Base-by-base conservation (phyloP, 2,888 invertebrate species). In the Cynaeus angustus region DNA sequence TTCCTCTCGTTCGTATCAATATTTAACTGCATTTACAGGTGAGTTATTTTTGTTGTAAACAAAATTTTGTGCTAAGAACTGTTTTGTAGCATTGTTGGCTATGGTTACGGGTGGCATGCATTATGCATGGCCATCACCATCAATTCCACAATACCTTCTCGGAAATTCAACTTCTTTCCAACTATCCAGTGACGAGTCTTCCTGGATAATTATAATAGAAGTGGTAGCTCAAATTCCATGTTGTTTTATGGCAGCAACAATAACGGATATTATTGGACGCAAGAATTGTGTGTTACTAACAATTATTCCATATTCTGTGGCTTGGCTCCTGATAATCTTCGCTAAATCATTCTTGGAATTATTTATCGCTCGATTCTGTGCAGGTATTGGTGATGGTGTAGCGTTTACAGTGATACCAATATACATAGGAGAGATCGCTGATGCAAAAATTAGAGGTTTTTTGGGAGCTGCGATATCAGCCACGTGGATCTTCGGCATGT, bases 251-350 rank as follows among this genome's bases (percentile, higher is more conserved):
- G 87, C 90, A 12, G 90, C 89, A n/a, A 87, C 89, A 78, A 83
- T 89, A 68, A 89, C 90, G 65, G 90, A 91, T 80, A 85, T 86
- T 74, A 87, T 89, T 71, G 91, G 91, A 13, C 86, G 91, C 8
- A 91, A 91, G 79, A 86, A 86, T 3, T 88, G 89, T 26, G 83
- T 91, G 4, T n/a, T 41, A 13, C 6, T 41, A n/a, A 33, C 33
- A 4, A 6, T n/a, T 33, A n/a, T 33, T n/a, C 33, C 33, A n/a
- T 33, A 33, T 6, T 33, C 8, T 85, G 53, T 88, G 28, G 88
- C 90, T 68, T 92, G 91, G 91, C 80, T 90, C 33, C 83, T 91
- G 74, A 87, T 91, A 74, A 89, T 90, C 71, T 83, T 87, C 30
- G 90, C 91, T 14, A 85, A 86, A 59, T 87, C 87, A 2, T 37